Evolutionary conservation across 2,888 invertebrate genomes (phyloP).

Genomic region (Tenthredo scrophulariae): DNA sequence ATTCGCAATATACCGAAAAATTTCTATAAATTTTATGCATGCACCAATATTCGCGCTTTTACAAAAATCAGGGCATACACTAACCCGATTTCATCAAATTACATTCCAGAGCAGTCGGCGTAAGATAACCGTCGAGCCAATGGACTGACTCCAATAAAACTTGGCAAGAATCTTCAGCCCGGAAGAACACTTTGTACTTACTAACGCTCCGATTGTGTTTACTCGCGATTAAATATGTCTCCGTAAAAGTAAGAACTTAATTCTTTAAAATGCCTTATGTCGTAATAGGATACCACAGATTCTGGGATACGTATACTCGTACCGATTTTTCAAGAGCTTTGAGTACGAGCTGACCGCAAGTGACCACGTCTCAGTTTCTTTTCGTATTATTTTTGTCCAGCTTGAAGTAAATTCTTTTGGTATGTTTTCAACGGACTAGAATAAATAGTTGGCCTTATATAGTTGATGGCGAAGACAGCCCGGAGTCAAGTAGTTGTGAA

Average conservation of each 20-base stretch:
- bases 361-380: neutral
- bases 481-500: conserved; percentile 5
- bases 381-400: neutral
- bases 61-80: neutral
- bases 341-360: neutral
- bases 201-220: neutral
- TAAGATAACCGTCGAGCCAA: neutral
- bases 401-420: neutral
- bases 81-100: neutral
- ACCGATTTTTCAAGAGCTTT: neutral
- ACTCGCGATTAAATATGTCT: neutral
- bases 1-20: neutral
- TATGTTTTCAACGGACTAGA: neutral
- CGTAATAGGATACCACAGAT: neutral
- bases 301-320: neutral
- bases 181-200: neutral
- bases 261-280: neutral
- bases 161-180: conserved; percentile 2
- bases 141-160: conserved; percentile 1
- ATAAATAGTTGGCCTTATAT: neutral
- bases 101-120: neutral
- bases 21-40: neutral
- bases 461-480: neutral
- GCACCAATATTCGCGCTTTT: neutral
- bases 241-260: neutral